A percentile compares a stretch with the other conserved stretches of the same genome.
Evolutionary conservation across 2,113 vertebrate species (phyloP).

Genomic region (Girardinichthys multiradiatus): DNA sequence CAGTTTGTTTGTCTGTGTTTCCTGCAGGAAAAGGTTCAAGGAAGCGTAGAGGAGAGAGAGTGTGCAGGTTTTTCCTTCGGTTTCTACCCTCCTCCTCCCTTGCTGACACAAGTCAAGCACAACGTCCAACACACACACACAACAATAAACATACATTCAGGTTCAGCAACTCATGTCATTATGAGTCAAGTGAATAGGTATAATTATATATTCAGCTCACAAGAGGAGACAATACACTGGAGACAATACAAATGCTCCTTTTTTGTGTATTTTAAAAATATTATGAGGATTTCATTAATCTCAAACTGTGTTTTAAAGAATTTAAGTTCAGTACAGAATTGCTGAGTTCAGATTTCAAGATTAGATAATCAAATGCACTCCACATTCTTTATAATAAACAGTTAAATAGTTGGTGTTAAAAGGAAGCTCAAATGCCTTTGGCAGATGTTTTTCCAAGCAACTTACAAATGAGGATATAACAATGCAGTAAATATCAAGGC

Average conservation of each 20-base stretch:
- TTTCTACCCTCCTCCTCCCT: slow-evolving; percentile 33
- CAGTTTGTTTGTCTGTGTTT: slow-evolving; percentile 2
- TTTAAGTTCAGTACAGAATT: neutral
- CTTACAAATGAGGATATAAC: no score
- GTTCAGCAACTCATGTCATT: neutral
- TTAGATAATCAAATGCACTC: neutral
- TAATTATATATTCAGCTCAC: neutral
- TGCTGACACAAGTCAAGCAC: slow-evolving; percentile 39
- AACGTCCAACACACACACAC: slow-evolving; percentile 29
- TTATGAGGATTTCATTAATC: no score
- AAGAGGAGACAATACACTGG: neutral
- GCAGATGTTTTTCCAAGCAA: no score
- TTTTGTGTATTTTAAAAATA: no score
- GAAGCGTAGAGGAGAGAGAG: slow-evolving; percentile 20
- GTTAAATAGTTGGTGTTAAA: neutral
- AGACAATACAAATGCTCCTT: no score
- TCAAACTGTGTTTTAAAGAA: neutral
- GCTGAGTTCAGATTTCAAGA: neutral
- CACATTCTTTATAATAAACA: neutral
- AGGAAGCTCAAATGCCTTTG: neutral
- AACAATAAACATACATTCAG: slow-evolving; percentile 11
- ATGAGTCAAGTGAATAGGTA: neutral
- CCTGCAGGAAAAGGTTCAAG: slow-evolving; percentile 35
- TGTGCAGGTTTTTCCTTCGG: slow-evolving; percentile 13
- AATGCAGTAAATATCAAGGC: neutral